Evolutionary conservation across 2,113 vertebrate genomes (phyloP), one percentile per base, ranked within the genome.

Genomic region (Takifugu flavidus): DNA sequence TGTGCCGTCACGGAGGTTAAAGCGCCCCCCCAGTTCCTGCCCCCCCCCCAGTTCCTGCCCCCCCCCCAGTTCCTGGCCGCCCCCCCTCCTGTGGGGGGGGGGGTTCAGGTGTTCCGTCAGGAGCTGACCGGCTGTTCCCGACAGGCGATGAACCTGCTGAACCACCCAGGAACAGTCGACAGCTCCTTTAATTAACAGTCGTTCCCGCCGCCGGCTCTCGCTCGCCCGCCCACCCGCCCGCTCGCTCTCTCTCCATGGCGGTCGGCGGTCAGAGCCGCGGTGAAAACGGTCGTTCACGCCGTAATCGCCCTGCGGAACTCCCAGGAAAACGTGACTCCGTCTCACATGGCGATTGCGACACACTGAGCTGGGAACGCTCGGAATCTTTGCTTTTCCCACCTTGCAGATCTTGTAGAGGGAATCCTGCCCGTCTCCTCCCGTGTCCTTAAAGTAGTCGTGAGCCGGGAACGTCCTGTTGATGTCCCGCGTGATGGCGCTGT

Each of bases 401-500:
- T 99, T 99, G 93, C 97, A 99, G 91, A 99, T 99, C 89, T 99
- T 99, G 86, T 99, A 99, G 51, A 99, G 90, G 0, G 96, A 98
- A 85, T 99, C 97, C 85, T 99, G 97, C 44, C 97, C 97, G 57
- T 99, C 96, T 72, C 97, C 97, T 73, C 97, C 97, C 2, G 96
- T 99, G 74, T 99, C 97, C 89, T 99, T 99, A 80, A 99, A 99
- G 86, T 99, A 98, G 88, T 98, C 97, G n/a, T 99, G 97, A 55
- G 97, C 97, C 67, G 97, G 97, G 79, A 99, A 99, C 0, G 97
- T 99, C 59, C 96, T 91, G 78, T 99, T 99, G 86, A 99, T 99
- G 89, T 99, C 97, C 55, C 97, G 90, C 53, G 96, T 99, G 83
- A 99, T 99, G 62, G 97, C 97, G 61, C 96, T 98, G 91, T 99